Percentiles rank a stretch among this genome's conserved stretches.
Evolutionary conservation across 2,113 vertebrate species (phyloP).

Genomic region (Candoia aspera): DNA sequence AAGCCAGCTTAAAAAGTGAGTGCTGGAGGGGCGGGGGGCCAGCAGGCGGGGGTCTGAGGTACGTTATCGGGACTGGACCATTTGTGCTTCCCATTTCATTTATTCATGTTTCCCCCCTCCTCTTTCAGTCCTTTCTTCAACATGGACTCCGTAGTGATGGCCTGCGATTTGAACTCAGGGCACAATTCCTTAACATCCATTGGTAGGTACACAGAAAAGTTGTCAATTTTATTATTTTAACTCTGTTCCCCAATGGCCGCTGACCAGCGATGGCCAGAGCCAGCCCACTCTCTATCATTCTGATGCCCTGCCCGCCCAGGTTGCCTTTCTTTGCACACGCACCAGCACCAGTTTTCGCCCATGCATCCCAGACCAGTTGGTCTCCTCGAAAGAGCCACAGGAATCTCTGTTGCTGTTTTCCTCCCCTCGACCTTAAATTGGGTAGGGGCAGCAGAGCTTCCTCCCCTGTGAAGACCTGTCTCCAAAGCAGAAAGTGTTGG

Average conservation of each 20-base stretch:
- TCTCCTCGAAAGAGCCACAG: no score
- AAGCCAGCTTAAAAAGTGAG: conserved; percentile 86
- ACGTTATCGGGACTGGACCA: background rate
- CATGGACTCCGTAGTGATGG: conserved; percentile 77
- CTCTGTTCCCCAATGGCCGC: no score
- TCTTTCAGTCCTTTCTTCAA: conserved; percentile 82
- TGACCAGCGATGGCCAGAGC: no score
- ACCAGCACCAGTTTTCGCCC: no score
- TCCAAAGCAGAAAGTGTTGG: no score
- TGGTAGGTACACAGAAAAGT: conserved; percentile 57
- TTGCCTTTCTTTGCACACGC: no score
- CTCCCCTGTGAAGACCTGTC: background rate
- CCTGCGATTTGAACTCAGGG: conserved; percentile 73
- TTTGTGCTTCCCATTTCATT: rapidly evolving
- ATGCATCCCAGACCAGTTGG: no score
- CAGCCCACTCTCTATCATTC: no score
- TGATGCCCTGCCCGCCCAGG: no score
- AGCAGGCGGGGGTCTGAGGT: background rate
- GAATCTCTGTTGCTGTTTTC: no score
- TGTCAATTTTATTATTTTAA: background rate
- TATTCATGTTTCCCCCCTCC: rapidly evolving
- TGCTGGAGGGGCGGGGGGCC: background rate
- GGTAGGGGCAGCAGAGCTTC: no score
- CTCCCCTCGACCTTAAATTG: no score
- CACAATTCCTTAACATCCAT: conserved; percentile 58